phyloP scores from a whole-genome alignment of 2,113 vertebrate species.

The Malurus elegans region DNA sequence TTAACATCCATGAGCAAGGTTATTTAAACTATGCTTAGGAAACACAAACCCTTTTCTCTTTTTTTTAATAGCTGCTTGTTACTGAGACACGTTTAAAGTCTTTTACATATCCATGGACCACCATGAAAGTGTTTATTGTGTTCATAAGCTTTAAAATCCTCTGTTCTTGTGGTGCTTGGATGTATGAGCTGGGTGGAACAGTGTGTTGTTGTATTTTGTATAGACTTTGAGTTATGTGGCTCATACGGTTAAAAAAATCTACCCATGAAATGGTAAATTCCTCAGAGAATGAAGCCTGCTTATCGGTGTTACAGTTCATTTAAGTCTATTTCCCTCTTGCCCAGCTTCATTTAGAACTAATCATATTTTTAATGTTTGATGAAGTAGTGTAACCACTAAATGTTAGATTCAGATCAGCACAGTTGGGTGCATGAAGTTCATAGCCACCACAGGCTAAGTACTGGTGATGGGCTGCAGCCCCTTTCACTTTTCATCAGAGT shows the following conservation, averaged over 20 bases:
- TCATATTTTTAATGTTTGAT: neutral
- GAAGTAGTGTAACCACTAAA: neutral
- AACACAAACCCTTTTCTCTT: neutral
- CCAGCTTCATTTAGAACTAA: neutral
- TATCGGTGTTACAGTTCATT: neutral
- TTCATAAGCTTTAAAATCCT: neutral
- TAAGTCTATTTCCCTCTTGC: neutral
- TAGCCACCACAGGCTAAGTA: neutral
- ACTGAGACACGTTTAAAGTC: neutral
- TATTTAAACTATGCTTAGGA: neutral
- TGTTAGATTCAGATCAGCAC: neutral
- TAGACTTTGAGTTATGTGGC: neutral
- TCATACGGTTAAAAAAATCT: neutral
- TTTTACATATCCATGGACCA: neutral
- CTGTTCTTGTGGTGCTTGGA: neutral
- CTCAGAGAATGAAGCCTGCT: neutral
- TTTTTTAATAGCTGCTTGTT: neutral
- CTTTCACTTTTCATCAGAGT: neutral
- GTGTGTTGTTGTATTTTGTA: neutral
- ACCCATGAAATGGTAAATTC: neutral
- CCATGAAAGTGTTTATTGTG: neutral
- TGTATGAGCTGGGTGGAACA: neutral
- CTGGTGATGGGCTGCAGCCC: neutral
- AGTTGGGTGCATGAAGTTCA: neutral
- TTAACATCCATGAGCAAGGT: neutral